phyloP scores from a whole-genome alignment of 2,888 invertebrate species.

The Agriopis aurantiaria region DNA sequence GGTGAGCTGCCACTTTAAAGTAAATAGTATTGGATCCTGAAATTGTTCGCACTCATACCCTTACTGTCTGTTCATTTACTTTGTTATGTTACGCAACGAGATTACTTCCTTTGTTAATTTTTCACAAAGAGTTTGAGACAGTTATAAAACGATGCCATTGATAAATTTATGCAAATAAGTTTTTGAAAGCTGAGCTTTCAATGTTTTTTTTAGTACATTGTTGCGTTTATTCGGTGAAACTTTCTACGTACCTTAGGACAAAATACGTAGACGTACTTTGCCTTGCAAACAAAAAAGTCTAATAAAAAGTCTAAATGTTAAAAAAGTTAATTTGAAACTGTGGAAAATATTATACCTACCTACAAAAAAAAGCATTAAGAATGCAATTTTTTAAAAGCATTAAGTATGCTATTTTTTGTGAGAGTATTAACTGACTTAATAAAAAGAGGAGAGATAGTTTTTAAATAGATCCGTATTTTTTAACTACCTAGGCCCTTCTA shows the following conservation, averaged over 20 bases:
- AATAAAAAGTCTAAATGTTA: no score
- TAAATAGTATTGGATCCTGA: neutral
- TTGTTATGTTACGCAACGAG: constrained; percentile 76
- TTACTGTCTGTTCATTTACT: constrained; percentile 54
- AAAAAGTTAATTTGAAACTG: no score
- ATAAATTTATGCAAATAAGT: constrained; percentile 40
- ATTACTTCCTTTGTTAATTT: constrained; percentile 73
- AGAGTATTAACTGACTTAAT: no score
- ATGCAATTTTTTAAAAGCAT: no score
- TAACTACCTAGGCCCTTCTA: no score
- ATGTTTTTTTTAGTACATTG: neutral
- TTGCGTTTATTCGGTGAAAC: neutral
- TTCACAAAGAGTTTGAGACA: constrained; percentile 52
- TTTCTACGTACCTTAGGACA: neutral
- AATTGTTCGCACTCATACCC: neutral
- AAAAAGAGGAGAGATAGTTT: no score
- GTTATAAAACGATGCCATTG: constrained; percentile 47
- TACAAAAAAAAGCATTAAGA: no score
- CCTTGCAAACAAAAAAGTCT: no score
- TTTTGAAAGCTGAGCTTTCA: constrained; percentile 28
- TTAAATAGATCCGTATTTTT: no score
- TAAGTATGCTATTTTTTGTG: no score
- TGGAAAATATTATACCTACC: no score
- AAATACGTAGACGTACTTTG: neutral
- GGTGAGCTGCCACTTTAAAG: no score